Conservation (phyloP, 2,888 invertebrate genomes). For the Notocelia uddmanniana region DNA sequence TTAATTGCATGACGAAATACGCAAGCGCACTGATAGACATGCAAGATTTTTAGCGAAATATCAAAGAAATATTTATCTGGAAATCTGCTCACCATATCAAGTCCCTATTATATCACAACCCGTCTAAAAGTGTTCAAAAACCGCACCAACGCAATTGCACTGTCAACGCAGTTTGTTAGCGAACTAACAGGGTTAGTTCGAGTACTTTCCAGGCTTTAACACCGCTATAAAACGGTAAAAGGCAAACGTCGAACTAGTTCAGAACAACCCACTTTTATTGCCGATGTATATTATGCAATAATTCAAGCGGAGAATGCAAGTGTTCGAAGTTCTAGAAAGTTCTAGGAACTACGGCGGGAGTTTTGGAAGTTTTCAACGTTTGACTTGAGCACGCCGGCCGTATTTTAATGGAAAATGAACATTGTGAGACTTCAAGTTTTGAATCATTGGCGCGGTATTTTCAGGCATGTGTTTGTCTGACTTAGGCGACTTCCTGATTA, state of each 20-base stretch:
- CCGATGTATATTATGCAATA: constrained; percentile 73
- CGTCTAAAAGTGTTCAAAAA: constrained; percentile 22
- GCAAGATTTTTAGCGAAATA: too few species aligned
- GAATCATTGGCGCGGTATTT: constrained; percentile 33
- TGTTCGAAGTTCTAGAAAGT: constrained; percentile 58
- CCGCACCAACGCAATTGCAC: constrained; percentile 14
- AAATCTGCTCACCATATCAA: not conserved
- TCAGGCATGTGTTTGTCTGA: constrained; percentile 26
- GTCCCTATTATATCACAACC: constrained; percentile 6
- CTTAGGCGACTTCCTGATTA: too few species aligned
- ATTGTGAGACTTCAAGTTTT: constrained; percentile 39
- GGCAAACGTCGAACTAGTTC: constrained; percentile 58
- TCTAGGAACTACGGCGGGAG: constrained; percentile 47
- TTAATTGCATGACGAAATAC: too few species aligned
- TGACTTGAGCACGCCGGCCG: constrained; percentile 49
- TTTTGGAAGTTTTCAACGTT: constrained; percentile 54
- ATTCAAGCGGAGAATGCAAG: constrained; percentile 74
- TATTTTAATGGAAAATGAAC: constrained; percentile 53
- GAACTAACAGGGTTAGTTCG: constrained; percentile 37
- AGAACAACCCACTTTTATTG: constrained; percentile 71
- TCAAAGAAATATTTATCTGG: not conserved
- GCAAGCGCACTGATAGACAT: too few species aligned
- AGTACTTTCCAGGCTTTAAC: constrained; percentile 39
- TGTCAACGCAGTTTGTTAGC: constrained; percentile 28
- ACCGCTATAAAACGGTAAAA: constrained; percentile 39